Evolutionary conservation across 2,797 vertebrate genomes (phyloP).

Genomic region (Prunella strophiata): DNA sequence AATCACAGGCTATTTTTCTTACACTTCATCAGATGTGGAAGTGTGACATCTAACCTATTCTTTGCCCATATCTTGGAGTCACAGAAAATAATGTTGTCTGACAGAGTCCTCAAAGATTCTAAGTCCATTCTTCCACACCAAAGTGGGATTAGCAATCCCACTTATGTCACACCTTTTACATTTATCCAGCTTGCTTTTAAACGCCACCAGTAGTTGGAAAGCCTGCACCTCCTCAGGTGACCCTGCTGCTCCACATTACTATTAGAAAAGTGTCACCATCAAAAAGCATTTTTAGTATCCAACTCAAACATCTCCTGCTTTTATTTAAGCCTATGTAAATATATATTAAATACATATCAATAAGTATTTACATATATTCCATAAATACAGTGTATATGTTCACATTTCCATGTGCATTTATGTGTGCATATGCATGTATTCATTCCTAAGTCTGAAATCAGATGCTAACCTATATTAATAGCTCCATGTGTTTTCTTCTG

Average conservation of each 20-base stretch:
- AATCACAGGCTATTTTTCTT: not conserved
- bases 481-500: not conserved
- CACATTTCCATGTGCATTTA: not conserved
- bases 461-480: not conserved
- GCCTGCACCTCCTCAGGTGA: not conserved
- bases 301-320: not conserved
- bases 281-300: not conserved
- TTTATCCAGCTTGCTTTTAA: constrained; percentile 1
- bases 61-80: not conserved
- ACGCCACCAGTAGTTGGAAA: not conserved
- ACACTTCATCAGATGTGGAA: not conserved
- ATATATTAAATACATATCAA: not conserved
- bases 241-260: not conserved
- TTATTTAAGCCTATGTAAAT: not conserved
- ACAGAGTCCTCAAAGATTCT: not conserved
- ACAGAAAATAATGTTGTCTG: not conserved
- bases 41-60: not conserved
- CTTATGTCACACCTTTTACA: not conserved
- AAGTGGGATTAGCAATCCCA: not conserved
- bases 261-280: not conserved
- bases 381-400: not conserved
- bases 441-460: not conserved
- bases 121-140: not conserved
- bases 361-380: not conserved
- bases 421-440: not conserved